Percentiles rank a stretch among this genome's conserved stretches.
Conservation (phyloP, 2,113 vertebrate genomes). For the Oreotrochilus melanogaster region DNA sequence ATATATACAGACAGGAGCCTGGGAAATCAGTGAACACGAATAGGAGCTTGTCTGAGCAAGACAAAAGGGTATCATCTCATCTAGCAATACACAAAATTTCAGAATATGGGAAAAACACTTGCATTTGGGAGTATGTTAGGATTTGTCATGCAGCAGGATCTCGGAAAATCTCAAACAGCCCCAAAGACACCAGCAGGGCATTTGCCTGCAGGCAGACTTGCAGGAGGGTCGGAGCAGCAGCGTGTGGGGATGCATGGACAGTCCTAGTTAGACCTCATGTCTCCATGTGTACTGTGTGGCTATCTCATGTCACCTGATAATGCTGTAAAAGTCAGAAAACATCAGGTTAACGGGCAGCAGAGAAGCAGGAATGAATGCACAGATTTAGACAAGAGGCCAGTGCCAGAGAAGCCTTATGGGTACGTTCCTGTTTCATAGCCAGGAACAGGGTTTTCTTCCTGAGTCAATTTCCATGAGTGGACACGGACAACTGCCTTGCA, state of each 20-base stretch:
- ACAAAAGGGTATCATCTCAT: neutral
- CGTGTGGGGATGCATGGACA: neutral
- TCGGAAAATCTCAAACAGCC: neutral
- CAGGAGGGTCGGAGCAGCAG: neutral
- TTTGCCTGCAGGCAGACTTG: neutral
- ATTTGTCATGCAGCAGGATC: neutral
- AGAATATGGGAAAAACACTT: neutral
- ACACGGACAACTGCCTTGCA: neutral
- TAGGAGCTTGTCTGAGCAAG: neutral
- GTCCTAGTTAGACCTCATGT: neutral
- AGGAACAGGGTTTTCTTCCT: neutral
- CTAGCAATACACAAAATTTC: neutral
- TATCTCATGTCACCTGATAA: neutral
- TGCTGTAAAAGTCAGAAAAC: neutral
- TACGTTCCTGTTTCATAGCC: neutral
- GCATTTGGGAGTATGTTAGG: neutral
- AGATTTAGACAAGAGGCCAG: neutral
- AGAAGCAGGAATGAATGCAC: neutral
- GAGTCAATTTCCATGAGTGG: neutral
- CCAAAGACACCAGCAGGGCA: neutral
- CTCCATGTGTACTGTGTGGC: neutral
- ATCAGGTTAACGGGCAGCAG: neutral
- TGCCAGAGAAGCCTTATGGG: neutral
- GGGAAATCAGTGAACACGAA: neutral
- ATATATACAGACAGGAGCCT: neutral